Evolutionary conservation across 2,888 invertebrate genomes (phyloP).

Genomic region (Drosophila neotestacea): DNA sequence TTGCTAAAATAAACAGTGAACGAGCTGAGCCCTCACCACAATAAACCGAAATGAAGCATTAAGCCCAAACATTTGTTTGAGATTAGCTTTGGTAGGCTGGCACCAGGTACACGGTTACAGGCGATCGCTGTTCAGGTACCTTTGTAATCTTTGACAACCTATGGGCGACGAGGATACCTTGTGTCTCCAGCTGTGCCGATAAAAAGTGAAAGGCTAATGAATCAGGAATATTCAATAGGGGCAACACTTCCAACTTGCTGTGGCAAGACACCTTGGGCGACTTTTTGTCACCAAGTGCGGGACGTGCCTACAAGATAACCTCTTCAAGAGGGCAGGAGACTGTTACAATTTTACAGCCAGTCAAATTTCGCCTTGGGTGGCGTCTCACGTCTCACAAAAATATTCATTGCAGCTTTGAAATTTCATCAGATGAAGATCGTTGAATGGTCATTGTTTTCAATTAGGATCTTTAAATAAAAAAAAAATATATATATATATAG

Average conservation of each 20-base stretch:
- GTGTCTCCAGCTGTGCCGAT: constrained; percentile 55
- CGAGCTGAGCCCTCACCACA: constrained; percentile 44
- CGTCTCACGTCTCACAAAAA: constrained; percentile 35
- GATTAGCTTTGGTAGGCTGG: constrained; percentile 47
- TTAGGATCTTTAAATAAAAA: constrained; percentile 54
- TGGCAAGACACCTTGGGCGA: constrained; percentile 10
- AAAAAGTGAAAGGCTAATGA: constrained; percentile 65
- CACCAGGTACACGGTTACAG: constrained; percentile 5
- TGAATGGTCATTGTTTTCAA: constrained; percentile 28
- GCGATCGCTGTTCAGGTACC: constrained; percentile 13
- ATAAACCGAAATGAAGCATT: constrained; percentile 12
- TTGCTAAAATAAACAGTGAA: constrained; percentile 62
- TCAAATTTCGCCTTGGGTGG: constrained; percentile 60
- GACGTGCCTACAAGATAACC: constrained; percentile 62
- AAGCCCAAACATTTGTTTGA: constrained; percentile 57
- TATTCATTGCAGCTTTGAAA: constrained; percentile 36
- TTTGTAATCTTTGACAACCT: constrained; percentile 57
- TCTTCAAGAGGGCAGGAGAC: constrained; percentile 25
- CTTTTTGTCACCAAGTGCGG: constrained; percentile 53
- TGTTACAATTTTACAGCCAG: constrained; percentile 44
- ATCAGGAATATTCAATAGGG: constrained; percentile 6
- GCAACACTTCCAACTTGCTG: constrained; percentile 14
- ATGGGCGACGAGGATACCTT: constrained; percentile 17
- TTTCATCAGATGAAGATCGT: constrained; percentile 39
- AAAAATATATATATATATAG: constrained; percentile 15